Base-by-base conservation (phyloP, 2,888 invertebrate genomes). In the Leptogaster cylindrica region DNA sequence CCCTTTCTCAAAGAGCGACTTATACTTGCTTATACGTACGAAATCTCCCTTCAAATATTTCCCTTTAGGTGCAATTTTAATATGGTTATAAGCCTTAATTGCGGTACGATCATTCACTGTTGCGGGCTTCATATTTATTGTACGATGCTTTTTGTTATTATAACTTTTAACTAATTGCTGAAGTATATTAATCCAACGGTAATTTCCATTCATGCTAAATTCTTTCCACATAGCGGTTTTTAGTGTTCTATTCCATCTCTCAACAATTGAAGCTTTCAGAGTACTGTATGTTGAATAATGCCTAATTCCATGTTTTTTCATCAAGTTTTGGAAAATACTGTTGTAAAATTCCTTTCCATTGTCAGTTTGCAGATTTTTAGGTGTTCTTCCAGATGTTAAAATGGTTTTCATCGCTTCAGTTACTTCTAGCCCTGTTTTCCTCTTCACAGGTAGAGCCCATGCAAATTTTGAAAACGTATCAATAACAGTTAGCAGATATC, bases 391-490 rank as follows among this genome's bases (percentile, higher is more conserved):
- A 27, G 10, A 27, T 12, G 12, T 25, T 7, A 27, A 14, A 10
- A 51, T 10, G 2, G 4, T 12, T 27, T 28, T 1, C 51, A 67
- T 69, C 23, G 58, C 65, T 36, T 65, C 50, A 39, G 65, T 55
- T 10, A 68, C 65, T 23, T 66, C 51, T 44, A 41, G 55, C 16
- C 68, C 76, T 58, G 65, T 72, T 74, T 78, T 79, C 10, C 68
- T 73, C 72, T 78, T 79, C 6, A 78, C 36, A 2, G 78, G 75
- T 39, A 71, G 65, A 31, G 74, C 74, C 77, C 77, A 81, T 5
- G 77, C 74, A 73, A 72, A 81, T 73, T 81, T 81, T 2, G 78
- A 78, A 72, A 79, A 79, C 25, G 72, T 71, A 72, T 80, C 78
- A 36, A 79, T 80, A 14, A 78, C 73, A 12, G 76, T 74, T 64